These are phyloP conservation scores for Rugalucina vietnamica DNA, from an alignment of 2,888 invertebrate genomes.

Conservation along the genomic window DNA sequence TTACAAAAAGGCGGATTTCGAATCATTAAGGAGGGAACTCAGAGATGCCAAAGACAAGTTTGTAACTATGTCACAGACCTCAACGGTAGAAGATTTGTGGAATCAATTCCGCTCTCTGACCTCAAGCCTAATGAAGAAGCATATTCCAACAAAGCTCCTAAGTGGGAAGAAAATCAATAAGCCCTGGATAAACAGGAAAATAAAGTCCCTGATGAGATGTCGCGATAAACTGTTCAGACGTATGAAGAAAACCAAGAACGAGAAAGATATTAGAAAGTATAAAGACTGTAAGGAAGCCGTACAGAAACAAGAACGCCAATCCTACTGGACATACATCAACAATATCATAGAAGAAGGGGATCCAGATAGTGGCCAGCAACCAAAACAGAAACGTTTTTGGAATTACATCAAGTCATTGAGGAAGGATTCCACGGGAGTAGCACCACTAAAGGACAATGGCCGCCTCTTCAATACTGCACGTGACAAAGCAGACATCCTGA, in stretches of 20 bases:
- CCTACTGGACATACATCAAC: slow-evolving; percentile 9
- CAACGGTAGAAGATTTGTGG: neutral
- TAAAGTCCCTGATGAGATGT: neutral
- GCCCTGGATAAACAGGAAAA: slow-evolving; percentile 1
- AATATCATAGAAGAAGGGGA: slow-evolving; percentile 7
- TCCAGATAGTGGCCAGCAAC: neutral
- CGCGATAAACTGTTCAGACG: slow-evolving; percentile 1
- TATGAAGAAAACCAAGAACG: neutral
- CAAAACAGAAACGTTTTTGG: neutral
- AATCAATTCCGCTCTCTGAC: neutral
- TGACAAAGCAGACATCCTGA: neutral
- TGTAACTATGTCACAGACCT: too few relatives aligned
- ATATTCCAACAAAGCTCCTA: neutral
- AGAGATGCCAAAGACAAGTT: neutral
- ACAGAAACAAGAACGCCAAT: neutral
- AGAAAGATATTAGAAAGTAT: neutral
- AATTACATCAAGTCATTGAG: neutral
- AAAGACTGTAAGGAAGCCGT: neutral
- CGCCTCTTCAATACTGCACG: neutral
- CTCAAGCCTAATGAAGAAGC: neutral
- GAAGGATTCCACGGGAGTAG: neutral
- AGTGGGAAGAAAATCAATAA: neutral
- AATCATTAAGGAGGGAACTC: slow-evolving; percentile 8
- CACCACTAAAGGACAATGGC: neutral
- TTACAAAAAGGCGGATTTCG: slow-evolving; percentile 29